A percentile compares a stretch with the other conserved stretches of the same genome.
These are phyloP conservation scores for Calliphora vicina DNA, from an alignment of 1,140 invertebrate genomes.

Conservation along the genomic window DNA sequence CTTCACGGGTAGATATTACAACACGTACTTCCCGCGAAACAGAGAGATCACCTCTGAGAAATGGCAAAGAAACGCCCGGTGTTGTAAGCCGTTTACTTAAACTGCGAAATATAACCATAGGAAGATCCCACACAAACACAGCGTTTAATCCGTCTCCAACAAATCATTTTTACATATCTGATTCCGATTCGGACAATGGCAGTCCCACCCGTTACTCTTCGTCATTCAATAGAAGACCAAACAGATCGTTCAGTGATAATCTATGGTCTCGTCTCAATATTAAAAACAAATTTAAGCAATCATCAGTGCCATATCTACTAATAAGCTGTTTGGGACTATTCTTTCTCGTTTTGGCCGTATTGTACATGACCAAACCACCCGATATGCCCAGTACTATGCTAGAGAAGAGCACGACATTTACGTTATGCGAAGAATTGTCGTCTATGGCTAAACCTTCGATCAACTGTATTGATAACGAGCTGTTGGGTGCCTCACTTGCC, in stretches of 20 bases:
- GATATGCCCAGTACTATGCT: slow-evolving; percentile 42
- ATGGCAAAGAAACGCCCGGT: slow-evolving; percentile 40
- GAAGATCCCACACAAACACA: not conserved
- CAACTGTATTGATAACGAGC: not conserved
- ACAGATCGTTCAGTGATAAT: not conserved
- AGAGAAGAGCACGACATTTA: slow-evolving; percentile 28
- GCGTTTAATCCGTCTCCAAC: not conserved
- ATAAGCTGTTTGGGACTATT: slow-evolving; percentile 70
- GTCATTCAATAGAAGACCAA: not conserved
- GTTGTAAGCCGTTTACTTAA: slow-evolving; percentile 41
- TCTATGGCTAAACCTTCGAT: not conserved
- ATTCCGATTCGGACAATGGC: slow-evolving; percentile 45
- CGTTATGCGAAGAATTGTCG: slow-evolving; percentile 19
- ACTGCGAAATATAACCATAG: slow-evolving; percentile 38
- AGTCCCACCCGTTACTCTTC: slow-evolving; percentile 5
- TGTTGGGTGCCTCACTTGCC: not conserved
- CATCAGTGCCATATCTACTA: slow-evolving; percentile 72
- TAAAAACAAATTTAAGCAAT: slow-evolving; percentile 65
- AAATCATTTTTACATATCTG: slow-evolving; percentile 38
- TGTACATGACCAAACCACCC: slow-evolving; percentile 71
- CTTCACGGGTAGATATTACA: not conserved
- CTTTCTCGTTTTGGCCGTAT: slow-evolving; percentile 71
- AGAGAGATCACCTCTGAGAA: slow-evolving; percentile 46
- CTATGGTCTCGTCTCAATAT: slow-evolving; percentile 39
- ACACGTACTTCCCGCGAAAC: slow-evolving; percentile 41